Evolutionary conservation across 2,797 vertebrate species (phyloP), one percentile per base, ranked within the genome.

Genomic region (Hozukius guyotensis): DNA sequence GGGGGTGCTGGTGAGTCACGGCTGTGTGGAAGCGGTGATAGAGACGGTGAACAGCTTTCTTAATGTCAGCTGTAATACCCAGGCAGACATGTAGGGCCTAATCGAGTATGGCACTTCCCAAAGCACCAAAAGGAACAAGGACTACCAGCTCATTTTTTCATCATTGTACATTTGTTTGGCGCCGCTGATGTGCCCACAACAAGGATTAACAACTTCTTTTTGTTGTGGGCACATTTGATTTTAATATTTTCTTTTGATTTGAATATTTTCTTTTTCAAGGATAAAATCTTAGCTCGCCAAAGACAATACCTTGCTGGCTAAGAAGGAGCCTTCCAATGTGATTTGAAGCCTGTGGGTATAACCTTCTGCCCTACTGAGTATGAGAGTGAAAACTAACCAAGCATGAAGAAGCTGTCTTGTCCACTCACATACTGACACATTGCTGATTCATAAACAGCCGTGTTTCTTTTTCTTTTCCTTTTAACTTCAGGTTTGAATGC

Each of bases 391-490:
- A 93, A 91, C 82, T 87, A 91, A 87, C 88, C 87, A 88, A 91
- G 91, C 92, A 63, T 90, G 88, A 89, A 82, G 81, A 72, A 78
- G 56, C 86, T 86, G 91, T 92, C 88, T 81, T 86, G 90, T 92
- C 86, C 83, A 83, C 89, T 92, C 88, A 80, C 82, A 88, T 13
- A 57, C 89, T 86, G 91, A 93, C 89, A 88, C 87, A 80, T 72
- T 86, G 87, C 93, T 93, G 94, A 94, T 89, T 94, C 93, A 90
- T 72, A 84, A 88, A 85, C 64, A 65, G 82, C 24, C 72, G 1
- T 31, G 31, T 22, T 22, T n/a, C 32, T 77, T 72, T 68, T 53
- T 77, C 70, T 68, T 53, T 49, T 67, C 53, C 75, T 68, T 83
- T 77, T 53, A 78, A 84, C 69, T 87, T 72, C 52, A 68, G 78